Conservation (phyloP, 2,113 vertebrate genomes). For the Chaenogobius annularis region DNA sequence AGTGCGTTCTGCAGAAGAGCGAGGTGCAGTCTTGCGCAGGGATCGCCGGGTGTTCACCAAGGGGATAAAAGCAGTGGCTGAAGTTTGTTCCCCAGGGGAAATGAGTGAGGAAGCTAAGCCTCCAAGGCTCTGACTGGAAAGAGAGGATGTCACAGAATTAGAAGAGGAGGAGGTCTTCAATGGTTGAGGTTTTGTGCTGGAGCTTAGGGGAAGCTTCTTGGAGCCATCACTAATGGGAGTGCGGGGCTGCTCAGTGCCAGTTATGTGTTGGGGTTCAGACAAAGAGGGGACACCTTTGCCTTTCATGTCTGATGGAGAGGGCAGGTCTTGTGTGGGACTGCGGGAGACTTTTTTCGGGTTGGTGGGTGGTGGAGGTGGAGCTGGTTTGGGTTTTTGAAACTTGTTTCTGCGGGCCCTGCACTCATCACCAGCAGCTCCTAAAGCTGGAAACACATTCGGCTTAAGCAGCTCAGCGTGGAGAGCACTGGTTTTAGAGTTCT, state of each 20-base stretch:
- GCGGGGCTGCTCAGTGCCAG: slow-evolving; percentile 70
- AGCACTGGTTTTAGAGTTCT: slow-evolving; percentile 79
- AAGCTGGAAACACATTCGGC: slow-evolving; percentile 67
- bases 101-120: slow-evolving; percentile 50
- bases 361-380: slow-evolving; percentile 84
- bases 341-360: slow-evolving; percentile 79
- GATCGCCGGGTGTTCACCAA: slow-evolving; percentile 89
- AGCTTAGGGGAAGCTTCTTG: slow-evolving; percentile 81
- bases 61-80: slow-evolving; percentile 86
- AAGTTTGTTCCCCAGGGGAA: slow-evolving; percentile 71
- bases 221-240: slow-evolving; percentile 55
- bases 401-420: slow-evolving; percentile 84
- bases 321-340: slow-evolving; percentile 81
- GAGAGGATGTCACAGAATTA: slow-evolving; percentile 56
- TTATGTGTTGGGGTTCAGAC: slow-evolving; percentile 69
- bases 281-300: slow-evolving; percentile 69
- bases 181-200: slow-evolving; percentile 81
- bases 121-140: slow-evolving; percentile 59
- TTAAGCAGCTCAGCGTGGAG: slow-evolving; percentile 77
- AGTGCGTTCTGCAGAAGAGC: slow-evolving; percentile 85
- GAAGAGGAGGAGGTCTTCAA: slow-evolving; percentile 72
- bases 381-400: slow-evolving; percentile 87
- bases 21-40: slow-evolving; percentile 86
- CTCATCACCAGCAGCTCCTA: slow-evolving; percentile 81
- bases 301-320: slow-evolving; percentile 70